phyloP scores from a whole-genome alignment of 1,140 invertebrate species.

The Lordiphosa clarofinis region DNA sequence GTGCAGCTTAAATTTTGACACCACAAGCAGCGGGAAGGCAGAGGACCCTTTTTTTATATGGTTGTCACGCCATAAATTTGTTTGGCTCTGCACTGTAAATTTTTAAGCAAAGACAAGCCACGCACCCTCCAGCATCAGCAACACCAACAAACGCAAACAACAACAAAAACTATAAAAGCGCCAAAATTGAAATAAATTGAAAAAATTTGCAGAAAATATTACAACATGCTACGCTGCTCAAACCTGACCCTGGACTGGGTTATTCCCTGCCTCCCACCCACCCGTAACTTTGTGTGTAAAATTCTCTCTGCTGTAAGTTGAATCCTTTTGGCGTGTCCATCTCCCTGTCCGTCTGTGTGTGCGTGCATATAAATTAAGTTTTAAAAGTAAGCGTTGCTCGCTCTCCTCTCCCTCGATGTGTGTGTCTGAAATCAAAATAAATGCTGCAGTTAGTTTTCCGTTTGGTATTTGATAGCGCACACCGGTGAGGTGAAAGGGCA shows the following conservation, averaged over 20 bases:
- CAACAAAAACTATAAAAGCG: slow-evolving; percentile 55
- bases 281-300: slow-evolving; percentile 23
- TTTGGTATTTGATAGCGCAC: slow-evolving; percentile 56
- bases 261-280: not conserved
- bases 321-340: slow-evolving; percentile 34
- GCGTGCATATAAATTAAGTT: slow-evolving; percentile 76
- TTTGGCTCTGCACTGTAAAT: slow-evolving; percentile 61
- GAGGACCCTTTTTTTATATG: slow-evolving; percentile 42
- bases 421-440: slow-evolving; percentile 73
- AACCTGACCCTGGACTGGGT: slow-evolving; percentile 14
- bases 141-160: slow-evolving; percentile 2
- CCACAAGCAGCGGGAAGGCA: slow-evolving; percentile 7
- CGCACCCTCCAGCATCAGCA: slow-evolving; percentile 28
- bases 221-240: slow-evolving; percentile 40
- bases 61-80: slow-evolving; percentile 67
- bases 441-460: slow-evolving; percentile 59
- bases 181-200: slow-evolving; percentile 75
- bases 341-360: slow-evolving; percentile 25
- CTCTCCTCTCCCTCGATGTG: slow-evolving; percentile 19
- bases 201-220: slow-evolving; percentile 61
- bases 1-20: slow-evolving; percentile 41
- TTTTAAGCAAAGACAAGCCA: slow-evolving; percentile 61
- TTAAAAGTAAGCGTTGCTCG: slow-evolving; percentile 60
- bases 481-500: slow-evolving; percentile 29
- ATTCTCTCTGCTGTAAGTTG: slow-evolving; percentile 46